A percentile compares a stretch with the other conserved stretches of the same genome.
Conservation (phyloP, 2,113 vertebrate species). For the Porphyrio hochstetteri region DNA sequence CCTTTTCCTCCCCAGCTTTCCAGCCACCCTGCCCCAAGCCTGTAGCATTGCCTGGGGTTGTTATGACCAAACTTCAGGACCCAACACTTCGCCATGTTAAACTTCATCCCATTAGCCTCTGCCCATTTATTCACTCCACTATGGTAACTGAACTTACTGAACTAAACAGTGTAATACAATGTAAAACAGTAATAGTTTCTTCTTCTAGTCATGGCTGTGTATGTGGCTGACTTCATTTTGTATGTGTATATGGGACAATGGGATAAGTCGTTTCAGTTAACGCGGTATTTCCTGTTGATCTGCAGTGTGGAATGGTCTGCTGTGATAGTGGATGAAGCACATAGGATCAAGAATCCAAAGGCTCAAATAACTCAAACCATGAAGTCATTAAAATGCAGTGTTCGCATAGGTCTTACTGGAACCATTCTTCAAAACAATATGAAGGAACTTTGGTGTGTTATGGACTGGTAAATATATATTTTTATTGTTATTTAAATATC, state of each 20-base stretch:
- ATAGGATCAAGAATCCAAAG: slow-evolving; percentile 95
- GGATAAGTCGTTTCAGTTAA: neutral
- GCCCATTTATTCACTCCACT: neutral
- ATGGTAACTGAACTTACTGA: neutral
- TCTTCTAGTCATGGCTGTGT: neutral
- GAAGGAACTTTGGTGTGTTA: slow-evolving; percentile 96
- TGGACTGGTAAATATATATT: slow-evolving; percentile 89
- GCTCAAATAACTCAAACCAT: slow-evolving; percentile 90
- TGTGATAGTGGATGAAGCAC: slow-evolving; percentile 92
- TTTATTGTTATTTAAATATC: neutral
- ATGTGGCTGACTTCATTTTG: neutral
- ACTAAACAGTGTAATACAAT: neutral
- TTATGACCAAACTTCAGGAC: no score
- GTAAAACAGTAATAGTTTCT: neutral
- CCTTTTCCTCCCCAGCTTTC: no score
- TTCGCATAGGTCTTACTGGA: slow-evolving; percentile 93
- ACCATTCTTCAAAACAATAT: slow-evolving; percentile 97
- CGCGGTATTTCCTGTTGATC: neutral
- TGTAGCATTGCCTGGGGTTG: no score
- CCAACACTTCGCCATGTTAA: no score
- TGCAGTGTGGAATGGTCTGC: slow-evolving; percentile 90
- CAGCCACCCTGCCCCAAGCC: no score
- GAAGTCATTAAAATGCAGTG: slow-evolving; percentile 86
- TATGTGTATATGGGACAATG: neutral
- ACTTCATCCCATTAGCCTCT: no score